phyloP scores from a whole-genome alignment of 2,113 vertebrate species.

The Plotosus lineatus region DNA sequence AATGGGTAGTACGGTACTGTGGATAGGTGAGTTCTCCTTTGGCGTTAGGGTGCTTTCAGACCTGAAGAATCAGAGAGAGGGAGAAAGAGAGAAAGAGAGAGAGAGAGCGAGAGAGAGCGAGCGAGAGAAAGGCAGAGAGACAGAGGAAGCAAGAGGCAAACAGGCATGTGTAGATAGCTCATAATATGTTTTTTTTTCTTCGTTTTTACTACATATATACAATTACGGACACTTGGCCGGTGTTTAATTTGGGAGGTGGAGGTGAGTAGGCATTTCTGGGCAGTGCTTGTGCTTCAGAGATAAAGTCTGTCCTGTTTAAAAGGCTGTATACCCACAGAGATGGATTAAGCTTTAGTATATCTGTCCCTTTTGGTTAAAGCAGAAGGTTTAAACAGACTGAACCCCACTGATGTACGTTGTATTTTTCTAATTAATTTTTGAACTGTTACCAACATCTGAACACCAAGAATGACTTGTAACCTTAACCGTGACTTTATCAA shows the following conservation, averaged over 20 bases:
- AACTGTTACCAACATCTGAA: not conserved
- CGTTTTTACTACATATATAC: no score
- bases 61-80: conserved; percentile 35
- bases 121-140: not conserved
- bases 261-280: not conserved
- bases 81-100: no score
- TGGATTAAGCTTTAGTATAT: not conserved
- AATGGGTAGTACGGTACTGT: conserved; percentile 24
- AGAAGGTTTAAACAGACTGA: not conserved
- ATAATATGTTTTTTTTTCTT: not conserved
- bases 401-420: not conserved
- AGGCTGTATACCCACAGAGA: not conserved
- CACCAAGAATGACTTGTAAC: not conserved
- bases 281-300: conserved; percentile 20
- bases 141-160: conserved; percentile 35
- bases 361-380: not conserved
- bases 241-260: not conserved
- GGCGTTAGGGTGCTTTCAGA: conserved; percentile 41
- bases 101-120: no score
- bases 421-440: not conserved
- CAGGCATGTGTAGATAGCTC: conserved; percentile 16
- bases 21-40: conserved; percentile 38
- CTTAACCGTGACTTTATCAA: no score
- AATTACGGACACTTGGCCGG: not conserved
- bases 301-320: not conserved